These are phyloP conservation scores for Ferrisia virgata DNA, from an alignment of 2,888 invertebrate species.

Conservation along the genomic window DNA sequence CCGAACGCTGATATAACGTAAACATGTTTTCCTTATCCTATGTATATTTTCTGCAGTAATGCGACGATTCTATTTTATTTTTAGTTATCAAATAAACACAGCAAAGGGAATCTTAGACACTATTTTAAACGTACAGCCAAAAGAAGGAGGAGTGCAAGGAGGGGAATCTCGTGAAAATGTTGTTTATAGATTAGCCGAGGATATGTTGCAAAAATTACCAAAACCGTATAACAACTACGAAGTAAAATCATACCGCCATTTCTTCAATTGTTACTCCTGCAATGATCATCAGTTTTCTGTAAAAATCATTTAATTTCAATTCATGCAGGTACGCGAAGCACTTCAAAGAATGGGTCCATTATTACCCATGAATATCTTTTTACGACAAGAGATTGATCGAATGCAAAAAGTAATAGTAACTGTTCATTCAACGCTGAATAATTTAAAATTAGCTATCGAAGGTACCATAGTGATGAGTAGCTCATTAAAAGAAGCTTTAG, in stretches of 20 bases:
- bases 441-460: slow-evolving; percentile 91
- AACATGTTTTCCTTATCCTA: slow-evolving; percentile 49
- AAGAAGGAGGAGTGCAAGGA: slow-evolving; percentile 85
- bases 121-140: slow-evolving; percentile 94
- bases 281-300: background rate
- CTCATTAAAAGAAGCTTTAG: slow-evolving; percentile 77
- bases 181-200: slow-evolving; percentile 86
- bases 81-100: slow-evolving; percentile 86
- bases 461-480: slow-evolving; percentile 98
- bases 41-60: background rate
- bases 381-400: slow-evolving; percentile 70
- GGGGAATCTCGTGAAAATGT: slow-evolving; percentile 91
- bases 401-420: slow-evolving; percentile 81
- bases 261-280: background rate
- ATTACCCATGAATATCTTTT: slow-evolving; percentile 93
- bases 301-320: background rate
- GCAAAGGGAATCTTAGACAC: slow-evolving; percentile 91
- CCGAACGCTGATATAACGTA: slow-evolving; percentile 93
- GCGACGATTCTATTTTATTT: no score
- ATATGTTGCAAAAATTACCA: slow-evolving; percentile 86
- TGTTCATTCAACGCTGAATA: slow-evolving; percentile 69
- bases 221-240: slow-evolving; percentile 84
- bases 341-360: slow-evolving; percentile 87
- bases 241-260: slow-evolving; percentile 52
- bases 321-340: slow-evolving; percentile 69